phyloP scores from a whole-genome alignment of 2,113 vertebrate genomes.

The Epinephelus moara region DNA sequence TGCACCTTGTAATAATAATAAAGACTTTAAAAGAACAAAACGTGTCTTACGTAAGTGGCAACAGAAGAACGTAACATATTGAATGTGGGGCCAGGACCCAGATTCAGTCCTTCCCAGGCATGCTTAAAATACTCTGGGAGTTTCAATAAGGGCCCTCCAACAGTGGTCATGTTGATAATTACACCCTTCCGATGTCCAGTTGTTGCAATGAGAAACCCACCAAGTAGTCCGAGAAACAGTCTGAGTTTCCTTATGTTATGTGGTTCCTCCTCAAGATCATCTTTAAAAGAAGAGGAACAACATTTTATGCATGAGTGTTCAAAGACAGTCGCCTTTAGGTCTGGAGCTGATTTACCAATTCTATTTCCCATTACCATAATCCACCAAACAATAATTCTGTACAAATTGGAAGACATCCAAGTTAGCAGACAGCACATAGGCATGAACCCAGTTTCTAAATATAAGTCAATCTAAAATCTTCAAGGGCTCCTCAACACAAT shows the following conservation, averaged over 20 bases:
- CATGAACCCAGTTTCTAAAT: no score
- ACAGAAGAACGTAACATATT: neutral
- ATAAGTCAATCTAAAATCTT: no score
- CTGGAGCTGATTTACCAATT: neutral
- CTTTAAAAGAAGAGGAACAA: neutral
- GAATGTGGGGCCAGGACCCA: neutral
- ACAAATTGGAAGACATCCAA: neutral
- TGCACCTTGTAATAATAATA: constrained; percentile 1
- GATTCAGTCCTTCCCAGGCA: neutral
- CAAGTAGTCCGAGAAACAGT: neutral
- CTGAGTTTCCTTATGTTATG: neutral
- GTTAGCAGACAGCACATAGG: neutral
- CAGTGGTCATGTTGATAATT: neutral
- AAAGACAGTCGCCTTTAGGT: neutral
- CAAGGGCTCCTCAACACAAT: no score
- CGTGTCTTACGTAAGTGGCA: neutral
- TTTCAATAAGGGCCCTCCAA: neutral
- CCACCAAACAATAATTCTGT: neutral
- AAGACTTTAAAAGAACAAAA: neutral
- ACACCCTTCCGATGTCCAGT: neutral
- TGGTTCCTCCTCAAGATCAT: neutral
- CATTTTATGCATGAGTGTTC: neutral
- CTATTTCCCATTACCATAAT: neutral
- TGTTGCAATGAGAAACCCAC: neutral
- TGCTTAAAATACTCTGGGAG: neutral